Base-by-base conservation (phyloP, 2,113 vertebrate species). In the Nipponia nippon region DNA sequence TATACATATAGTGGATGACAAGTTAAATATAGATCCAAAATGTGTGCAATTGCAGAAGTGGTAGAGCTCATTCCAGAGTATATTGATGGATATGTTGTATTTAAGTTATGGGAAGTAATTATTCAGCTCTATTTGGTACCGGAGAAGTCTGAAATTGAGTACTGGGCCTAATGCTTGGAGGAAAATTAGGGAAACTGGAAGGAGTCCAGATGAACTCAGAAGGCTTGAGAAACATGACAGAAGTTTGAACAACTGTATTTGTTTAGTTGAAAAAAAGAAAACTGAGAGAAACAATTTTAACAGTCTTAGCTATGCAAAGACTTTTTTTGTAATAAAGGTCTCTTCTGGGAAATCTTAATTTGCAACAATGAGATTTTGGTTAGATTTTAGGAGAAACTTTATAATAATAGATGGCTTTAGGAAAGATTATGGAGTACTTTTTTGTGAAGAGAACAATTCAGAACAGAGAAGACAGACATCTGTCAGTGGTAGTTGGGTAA, bases 91-190 rank as follows among this genome's bases (percentile, higher is more conserved):
- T 90, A 47, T 38, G 27, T 65, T 69, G 40, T 78, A 61, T 72
- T 91, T 61, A 69, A 90, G 49, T 87, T 94, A 87, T 42, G 16
- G 78, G 66, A 95, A 88, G 50, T 80, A 80, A 77, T 92, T 93
- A 75, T 53, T 94, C 80, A 40, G 38, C 66, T 93, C 38, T 78
- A 0, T 56, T 63, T 91, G 81, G 17, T 91, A 85, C 21, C 0
- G 0, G 56, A 72, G 67, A 75, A 79, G 16, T 84, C 79, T 56
- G 69, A 94, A 87, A 87, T 62, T 71, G 61, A 59, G 21, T 76
- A 27, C 7, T 78, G 62, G 36, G 56, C 9, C 3, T 91, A 42
- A 71, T 0, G 6, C 75, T 77, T 83, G 56, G 42, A 42, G 27
- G 44, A 55, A 88, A 86, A 73, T 90, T 26, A 83, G 12, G 13